Conservation (phyloP, 2,888 invertebrate species). For the Diaphora mendica region DNA sequence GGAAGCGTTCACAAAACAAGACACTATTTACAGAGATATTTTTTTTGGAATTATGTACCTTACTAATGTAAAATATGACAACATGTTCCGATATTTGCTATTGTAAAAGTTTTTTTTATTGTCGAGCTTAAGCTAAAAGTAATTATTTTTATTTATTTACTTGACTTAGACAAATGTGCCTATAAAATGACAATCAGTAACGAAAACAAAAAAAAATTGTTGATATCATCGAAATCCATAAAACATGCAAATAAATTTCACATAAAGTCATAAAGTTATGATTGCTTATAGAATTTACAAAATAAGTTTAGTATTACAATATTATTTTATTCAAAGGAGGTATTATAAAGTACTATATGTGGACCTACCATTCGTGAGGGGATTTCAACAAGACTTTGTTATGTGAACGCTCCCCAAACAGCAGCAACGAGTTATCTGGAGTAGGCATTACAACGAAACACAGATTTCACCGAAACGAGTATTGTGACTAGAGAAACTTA, state of each 20-base stretch:
- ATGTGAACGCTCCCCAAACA: constrained; percentile 6
- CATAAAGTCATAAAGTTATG: background rate
- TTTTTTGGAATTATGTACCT: background rate
- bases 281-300: background rate
- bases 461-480: constrained; percentile 46
- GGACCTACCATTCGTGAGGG: background rate
- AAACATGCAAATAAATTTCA: background rate
- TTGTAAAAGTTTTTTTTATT: background rate
- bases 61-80: background rate
- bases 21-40: background rate
- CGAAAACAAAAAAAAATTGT: background rate
- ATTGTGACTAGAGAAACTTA: constrained; percentile 66
- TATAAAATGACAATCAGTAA: background rate
- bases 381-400: background rate
- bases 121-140: background rate
- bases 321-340: background rate
- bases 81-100: background rate
- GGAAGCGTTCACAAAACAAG: constrained; percentile 1
- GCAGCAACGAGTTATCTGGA: constrained; percentile 46
- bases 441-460: constrained; percentile 33
- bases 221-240: background rate
- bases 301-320: background rate
- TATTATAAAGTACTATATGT: background rate
- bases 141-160: background rate
- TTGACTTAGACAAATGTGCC: background rate